Evolutionary conservation across 2,797 vertebrate species (phyloP).

Genomic region (Trematomus bernacchii): DNA sequence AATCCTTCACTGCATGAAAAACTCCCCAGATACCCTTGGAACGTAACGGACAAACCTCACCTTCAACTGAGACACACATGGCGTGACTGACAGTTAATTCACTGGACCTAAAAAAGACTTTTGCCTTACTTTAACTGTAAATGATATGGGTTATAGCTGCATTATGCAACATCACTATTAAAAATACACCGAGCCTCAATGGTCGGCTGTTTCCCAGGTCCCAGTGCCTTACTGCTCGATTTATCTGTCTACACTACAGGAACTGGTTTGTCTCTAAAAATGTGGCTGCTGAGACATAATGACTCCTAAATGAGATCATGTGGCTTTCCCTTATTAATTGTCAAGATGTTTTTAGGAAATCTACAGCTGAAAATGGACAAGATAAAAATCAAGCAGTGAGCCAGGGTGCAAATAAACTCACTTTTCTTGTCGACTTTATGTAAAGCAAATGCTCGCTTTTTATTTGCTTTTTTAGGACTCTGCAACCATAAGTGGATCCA

Average conservation of each 20-base stretch:
- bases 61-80: neutral
- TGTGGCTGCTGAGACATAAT: neutral
- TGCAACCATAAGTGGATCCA: too few relatives aligned
- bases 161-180: constrained; percentile 21
- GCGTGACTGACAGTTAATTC: neutral
- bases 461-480: too few relatives aligned
- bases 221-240: neutral
- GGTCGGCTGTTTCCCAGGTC: neutral
- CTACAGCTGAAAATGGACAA: neutral
- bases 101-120: neutral
- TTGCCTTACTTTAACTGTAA: neutral
- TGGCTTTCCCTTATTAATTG: neutral
- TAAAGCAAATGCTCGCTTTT: neutral
- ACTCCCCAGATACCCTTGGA: neutral
- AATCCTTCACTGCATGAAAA: neutral
- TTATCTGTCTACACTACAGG: neutral
- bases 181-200: constrained; percentile 14
- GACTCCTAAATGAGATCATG: neutral
- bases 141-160: neutral
- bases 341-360: neutral
- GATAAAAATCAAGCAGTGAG: neutral
- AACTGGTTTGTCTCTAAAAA: neutral
- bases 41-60: neutral
- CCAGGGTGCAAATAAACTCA: neutral
- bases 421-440: neutral